Evolutionary conservation across 1,140 invertebrate species (phyloP).

Genomic region (Meloidogyne exigua): DNA sequence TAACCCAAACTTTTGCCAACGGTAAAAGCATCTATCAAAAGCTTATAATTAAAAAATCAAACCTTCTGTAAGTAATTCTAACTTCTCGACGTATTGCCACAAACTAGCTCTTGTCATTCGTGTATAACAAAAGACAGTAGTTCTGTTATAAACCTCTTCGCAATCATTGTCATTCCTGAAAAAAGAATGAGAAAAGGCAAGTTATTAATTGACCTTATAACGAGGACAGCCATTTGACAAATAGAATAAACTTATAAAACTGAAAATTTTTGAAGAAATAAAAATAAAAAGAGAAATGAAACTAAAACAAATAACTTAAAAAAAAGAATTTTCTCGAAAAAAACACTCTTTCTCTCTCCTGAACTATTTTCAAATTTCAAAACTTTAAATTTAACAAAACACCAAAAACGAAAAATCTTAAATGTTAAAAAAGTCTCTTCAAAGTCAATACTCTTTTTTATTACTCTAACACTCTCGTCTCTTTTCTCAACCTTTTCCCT

Average conservation of each 20-base stretch:
- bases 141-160: conserved; percentile 20
- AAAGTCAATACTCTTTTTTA: no score
- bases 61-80: conserved; percentile 16
- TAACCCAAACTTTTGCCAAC: no score
- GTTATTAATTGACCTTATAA: neutral
- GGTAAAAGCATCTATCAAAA: no score
- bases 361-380: no score
- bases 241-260: neutral
- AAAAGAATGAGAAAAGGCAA: neutral
- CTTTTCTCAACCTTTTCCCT: no score
- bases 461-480: no score
- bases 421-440: no score
- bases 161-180: conserved; percentile 22
- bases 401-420: no score
- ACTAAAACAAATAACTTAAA: neutral
- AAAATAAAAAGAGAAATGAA: neutral
- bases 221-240: neutral
- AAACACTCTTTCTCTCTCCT: no score
- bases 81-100: conserved; percentile 12
- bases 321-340: neutral
- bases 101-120: neutral
- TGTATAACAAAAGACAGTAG: conserved; percentile 14
- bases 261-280: neutral
- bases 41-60: neutral
- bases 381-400: no score